A percentile compares a stretch with the other conserved stretches of the same genome.
Conservation (phyloP, 2,888 invertebrate genomes). For the Rotaria socialis region DNA sequence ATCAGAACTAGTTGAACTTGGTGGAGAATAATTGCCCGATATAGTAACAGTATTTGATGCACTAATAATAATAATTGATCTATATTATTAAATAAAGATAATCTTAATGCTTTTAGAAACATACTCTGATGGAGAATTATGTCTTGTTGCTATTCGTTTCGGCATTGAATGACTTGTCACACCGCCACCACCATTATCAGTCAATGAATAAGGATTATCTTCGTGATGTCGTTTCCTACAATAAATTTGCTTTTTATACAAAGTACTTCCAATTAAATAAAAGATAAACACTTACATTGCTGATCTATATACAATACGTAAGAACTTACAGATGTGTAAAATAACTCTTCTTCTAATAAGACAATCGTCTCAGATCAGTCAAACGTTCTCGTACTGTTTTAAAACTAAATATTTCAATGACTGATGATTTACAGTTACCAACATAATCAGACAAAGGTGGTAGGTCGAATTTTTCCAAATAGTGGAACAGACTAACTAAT, state of each 20-base stretch:
- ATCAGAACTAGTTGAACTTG: background rate
- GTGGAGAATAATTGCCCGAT: background rate
- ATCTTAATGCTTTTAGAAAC: background rate
- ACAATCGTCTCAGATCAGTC: background rate
- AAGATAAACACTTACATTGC: background rate
- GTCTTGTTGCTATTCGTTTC: background rate
- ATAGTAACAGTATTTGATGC: background rate
- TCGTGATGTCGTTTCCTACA: constrained; percentile 1
- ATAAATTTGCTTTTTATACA: background rate
- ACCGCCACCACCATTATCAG: background rate
- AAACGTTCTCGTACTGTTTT: background rate
- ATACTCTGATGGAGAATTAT: background rate
- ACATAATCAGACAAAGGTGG: background rate
- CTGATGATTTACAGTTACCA: background rate
- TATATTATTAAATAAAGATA: background rate
- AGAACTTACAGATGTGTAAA: background rate
- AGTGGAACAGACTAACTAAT: background rate
- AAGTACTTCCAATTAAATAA: background rate
- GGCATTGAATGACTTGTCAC: background rate
- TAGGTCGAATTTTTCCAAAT: background rate
- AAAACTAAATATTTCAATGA: background rate
- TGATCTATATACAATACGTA: background rate
- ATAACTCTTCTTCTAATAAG: background rate
- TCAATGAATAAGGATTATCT: background rate
- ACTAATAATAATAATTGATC: background rate